Base-by-base conservation (phyloP, 1,140 invertebrate genomes). In the Bombyx mandarina region DNA sequence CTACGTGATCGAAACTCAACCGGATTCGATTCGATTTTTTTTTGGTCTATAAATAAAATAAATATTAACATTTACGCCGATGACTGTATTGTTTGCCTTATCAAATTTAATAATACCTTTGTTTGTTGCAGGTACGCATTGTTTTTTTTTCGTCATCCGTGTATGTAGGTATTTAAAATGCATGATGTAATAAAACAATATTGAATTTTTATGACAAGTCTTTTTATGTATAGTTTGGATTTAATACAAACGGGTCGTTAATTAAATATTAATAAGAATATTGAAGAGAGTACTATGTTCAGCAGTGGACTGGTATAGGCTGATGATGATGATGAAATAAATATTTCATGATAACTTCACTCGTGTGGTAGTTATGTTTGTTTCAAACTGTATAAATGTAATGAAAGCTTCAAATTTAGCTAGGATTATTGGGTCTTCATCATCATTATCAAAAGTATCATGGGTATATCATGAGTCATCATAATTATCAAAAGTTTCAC, bases 41-140 rank as follows among this genome's bases (percentile, higher is more conserved):
- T 35, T 35, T 35, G 26, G 26, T 35, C 26, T 35, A 35, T 54
- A 22, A 54, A 45, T 54, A 46, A 54, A 8, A 18, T 43, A 44
- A n/a, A 12, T 49, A 22, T 49, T 49, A 18, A 49, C 48, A 49
- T 49, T 49, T 49, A 49, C 22, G 48, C 45, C 44, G 45, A 45
- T 22, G 18, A 43, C 44, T 54, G 43, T 54, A 54, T n/a, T 54
- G 26, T 35, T 35, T 35, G 4, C 26, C 26, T 47, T 1, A 42
- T 61, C 49, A 55, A 55, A 55, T 47, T 48, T 49, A 48, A 56
- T 48, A 35, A 42, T 5, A 8, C 57, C 51, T 50, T 47, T 67
- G 57, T 66, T 66, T 68, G 71, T 75, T 75, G 52, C 71, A 75
- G 73, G 73, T 75, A 75, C 54, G 67, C 65, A 63, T 54, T 49